phyloP scores from a whole-genome alignment of 1,140 invertebrate species.

The Helicoverpa armigera region DNA sequence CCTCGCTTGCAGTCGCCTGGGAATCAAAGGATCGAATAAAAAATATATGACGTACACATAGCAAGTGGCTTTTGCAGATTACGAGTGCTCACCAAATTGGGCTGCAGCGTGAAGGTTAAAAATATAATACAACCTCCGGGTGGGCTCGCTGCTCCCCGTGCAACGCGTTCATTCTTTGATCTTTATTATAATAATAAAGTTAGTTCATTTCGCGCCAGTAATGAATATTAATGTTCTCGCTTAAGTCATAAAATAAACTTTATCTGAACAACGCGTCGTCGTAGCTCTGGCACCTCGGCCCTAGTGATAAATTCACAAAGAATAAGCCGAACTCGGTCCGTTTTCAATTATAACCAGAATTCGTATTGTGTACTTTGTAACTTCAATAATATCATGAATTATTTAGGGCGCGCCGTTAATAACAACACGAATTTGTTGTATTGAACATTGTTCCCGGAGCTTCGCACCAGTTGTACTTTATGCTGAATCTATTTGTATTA shows the following conservation, averaged over 20 bases:
- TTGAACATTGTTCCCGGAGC: conserved; percentile 50
- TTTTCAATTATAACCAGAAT: conserved; percentile 79
- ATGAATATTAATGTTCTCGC: conserved; percentile 84
- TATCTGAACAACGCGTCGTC: conserved; percentile 80
- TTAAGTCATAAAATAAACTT: conserved; percentile 85
- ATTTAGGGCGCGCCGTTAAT: conserved; percentile 60
- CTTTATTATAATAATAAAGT: conserved; percentile 83
- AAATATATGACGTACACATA: conserved; percentile 30
- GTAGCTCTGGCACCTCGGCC: conserved; percentile 67
- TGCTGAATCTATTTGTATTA: conserved; percentile 38
- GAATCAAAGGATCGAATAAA: conserved; percentile 37
- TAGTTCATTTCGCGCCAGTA: conserved; percentile 81
- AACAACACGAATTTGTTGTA: conserved; percentile 59
- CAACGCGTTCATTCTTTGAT: conserved; percentile 72
- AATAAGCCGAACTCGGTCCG: conserved; percentile 74
- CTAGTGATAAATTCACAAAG: conserved; percentile 80
- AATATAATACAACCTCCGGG: conserved; percentile 50
- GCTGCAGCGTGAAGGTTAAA: conserved; percentile 42
- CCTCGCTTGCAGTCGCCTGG: conserved; percentile 3
- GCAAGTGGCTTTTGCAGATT: conserved; percentile 8
- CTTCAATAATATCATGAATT: conserved; percentile 69
- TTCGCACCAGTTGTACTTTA: conserved; percentile 25
- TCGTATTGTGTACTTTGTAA: conserved; percentile 64
- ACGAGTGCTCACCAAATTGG: conserved; percentile 38
- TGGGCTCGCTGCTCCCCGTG: conserved; percentile 40